These are phyloP conservation scores for Choristoneura rosaceana DNA, from an alignment of 2,888 invertebrate genomes.

Conservation along the genomic window DNA sequence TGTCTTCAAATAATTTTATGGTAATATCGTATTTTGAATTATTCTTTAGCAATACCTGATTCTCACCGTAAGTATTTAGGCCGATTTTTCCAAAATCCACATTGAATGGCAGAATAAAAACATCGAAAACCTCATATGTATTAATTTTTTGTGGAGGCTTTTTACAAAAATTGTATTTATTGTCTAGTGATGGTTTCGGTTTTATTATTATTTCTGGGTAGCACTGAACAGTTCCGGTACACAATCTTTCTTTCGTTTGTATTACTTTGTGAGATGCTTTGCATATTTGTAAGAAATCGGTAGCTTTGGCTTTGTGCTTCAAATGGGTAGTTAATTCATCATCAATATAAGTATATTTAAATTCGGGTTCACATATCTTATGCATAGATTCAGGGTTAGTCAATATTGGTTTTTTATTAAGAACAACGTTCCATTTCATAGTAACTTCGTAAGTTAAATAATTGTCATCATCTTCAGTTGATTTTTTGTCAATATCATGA, in stretches of 20 bases:
- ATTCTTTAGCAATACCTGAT: conserved; percentile 65
- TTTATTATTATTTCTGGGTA: conserved; percentile 46
- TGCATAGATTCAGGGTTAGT: conserved; percentile 67
- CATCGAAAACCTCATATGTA: conserved; percentile 63
- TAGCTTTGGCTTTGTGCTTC: conserved; percentile 54
- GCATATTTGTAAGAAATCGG: conserved; percentile 57
- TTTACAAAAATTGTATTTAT: conserved; percentile 59
- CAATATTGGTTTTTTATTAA: conserved; percentile 52
- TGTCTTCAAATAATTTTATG: conserved; percentile 58
- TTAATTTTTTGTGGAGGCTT: conserved; percentile 48
- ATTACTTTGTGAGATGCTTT: conserved; percentile 54
- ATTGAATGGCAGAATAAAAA: conserved; percentile 61
- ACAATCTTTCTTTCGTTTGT: conserved; percentile 52
- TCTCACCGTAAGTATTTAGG: conserved; percentile 63
- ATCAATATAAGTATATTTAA: conserved; percentile 63
- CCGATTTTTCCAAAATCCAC: conserved; percentile 73
- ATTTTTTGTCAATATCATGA: conserved; percentile 50
- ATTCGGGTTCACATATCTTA: conserved; percentile 62
- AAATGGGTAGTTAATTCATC: conserved; percentile 54
- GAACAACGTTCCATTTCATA: conserved; percentile 60
- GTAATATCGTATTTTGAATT: conserved; percentile 62
- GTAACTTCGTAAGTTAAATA: conserved; percentile 61
- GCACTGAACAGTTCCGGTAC: conserved; percentile 59
- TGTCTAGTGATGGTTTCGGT: conserved; percentile 45
- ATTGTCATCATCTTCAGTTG: conserved; percentile 52